phyloP scores from a whole-genome alignment of 2,113 vertebrate genomes.

The Aegithalos caudatus region DNA sequence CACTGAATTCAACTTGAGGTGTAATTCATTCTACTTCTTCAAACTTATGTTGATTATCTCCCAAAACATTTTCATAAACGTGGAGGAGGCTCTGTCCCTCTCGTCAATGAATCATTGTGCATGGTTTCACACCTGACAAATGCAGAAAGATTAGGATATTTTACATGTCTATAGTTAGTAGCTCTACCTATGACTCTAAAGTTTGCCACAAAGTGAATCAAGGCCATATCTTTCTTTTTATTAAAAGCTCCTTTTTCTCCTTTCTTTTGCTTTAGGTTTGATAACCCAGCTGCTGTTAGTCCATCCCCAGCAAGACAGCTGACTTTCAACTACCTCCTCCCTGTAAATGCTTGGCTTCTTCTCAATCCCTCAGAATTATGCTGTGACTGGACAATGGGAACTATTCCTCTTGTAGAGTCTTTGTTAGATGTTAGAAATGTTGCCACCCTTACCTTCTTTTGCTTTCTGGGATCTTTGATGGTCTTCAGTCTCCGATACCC shows the following conservation, averaged over 20 bases:
- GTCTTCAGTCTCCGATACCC: constrained; percentile 85
- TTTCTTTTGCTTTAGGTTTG: constrained; percentile 80
- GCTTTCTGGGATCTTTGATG: constrained; percentile 79
- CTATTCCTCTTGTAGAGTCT: constrained; percentile 93
- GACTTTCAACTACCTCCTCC: constrained; percentile 97
- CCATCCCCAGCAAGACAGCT: constrained; percentile 87
- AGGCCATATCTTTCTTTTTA: not conserved
- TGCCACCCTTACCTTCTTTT: constrained; percentile 89
- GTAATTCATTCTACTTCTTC: not conserved
- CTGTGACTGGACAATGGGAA: constrained; percentile 99
- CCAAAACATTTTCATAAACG: not conserved
- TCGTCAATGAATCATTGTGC: not conserved
- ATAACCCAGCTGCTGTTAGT: constrained; percentile 97
- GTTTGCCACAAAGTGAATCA: not conserved
- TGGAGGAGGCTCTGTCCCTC: not conserved
- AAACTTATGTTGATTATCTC: not conserved
- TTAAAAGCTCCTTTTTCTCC: not conserved
- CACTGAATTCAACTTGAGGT: not conserved
- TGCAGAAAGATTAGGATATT: not conserved
- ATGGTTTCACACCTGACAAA: not conserved
- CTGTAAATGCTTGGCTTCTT: constrained; percentile 95
- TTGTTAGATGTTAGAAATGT: constrained; percentile 87
- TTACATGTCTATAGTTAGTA: not conserved
- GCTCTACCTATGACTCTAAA: not conserved
- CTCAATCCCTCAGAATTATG: constrained; percentile 95